Evolutionary conservation across 2,797 vertebrate genomes (phyloP), one percentile per base, ranked within the genome.

Genomic region (Aselliscus stoliczkanus): DNA sequence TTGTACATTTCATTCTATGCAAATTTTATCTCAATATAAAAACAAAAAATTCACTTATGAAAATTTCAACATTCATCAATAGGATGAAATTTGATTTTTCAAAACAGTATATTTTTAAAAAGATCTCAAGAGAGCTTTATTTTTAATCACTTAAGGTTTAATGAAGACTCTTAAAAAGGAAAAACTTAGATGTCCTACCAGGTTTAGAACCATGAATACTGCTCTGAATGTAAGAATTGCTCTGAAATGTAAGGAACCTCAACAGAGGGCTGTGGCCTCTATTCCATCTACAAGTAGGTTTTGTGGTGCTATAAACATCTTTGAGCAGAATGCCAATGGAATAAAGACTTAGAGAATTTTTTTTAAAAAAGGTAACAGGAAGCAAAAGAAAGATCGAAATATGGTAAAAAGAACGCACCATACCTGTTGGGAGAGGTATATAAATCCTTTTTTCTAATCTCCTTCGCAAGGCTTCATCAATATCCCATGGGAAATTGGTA

Each of bases 401-500:
- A 39, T 0, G 67, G 88, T 80, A 81, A 93, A 94, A 97, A 44
- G 81, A 90, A 81, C 69, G 37, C 88, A 47, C 64, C 88, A 79
- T 98, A 99, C 99, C 99, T 98, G 99, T 99, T 42, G 99, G 99
- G 86, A 99, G 98, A 29, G 99, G 98, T 96, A 99, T 99, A 98
- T 99, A 99, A 97, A 99, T 99, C 88, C 99, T 99, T 98, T 99
- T 99, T 97, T 99, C 99, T 91, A 99, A 98, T 80, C 99, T 99
- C 21, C 99, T 99, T 54, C 99, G 98, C 91, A 99, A 95, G n/a
- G 99, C 99, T 98, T 99, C 99, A 10, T 99, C 99, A 0, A 99
- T 99, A 98, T 99, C 99, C 99, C 99, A 99, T 1, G 99, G 99
- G 98, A 99, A 99, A 98, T 99, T 99, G 73, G 99, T 99, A 84